phyloP scores from a whole-genome alignment of 1,140 invertebrate species.

The Aphidius gifuensis region DNA sequence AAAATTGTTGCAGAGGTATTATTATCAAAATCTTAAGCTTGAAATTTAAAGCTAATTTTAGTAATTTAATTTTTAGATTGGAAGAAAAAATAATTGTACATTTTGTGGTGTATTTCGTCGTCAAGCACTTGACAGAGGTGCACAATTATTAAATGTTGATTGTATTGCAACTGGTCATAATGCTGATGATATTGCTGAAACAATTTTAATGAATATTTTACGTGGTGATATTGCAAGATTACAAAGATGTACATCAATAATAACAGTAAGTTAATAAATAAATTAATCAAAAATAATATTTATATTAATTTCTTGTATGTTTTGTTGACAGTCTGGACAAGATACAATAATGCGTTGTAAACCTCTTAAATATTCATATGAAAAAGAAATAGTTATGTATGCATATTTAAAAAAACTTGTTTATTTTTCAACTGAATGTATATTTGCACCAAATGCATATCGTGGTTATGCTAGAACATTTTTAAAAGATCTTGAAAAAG shows the following conservation, averaged over 20 bases:
- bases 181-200: constrained; percentile 99
- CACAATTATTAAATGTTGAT: constrained; percentile 80
- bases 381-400: constrained; percentile 99
- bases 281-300: background rate
- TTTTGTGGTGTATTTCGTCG: constrained; percentile 97
- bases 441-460: constrained; percentile 98
- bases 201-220: constrained; percentile 96
- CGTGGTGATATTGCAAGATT: constrained; percentile 94
- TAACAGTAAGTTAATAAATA: constrained; percentile 64
- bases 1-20: constrained; percentile 83
- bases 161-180: constrained; percentile 98
- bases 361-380: constrained; percentile 97
- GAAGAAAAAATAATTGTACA: constrained; percentile 97
- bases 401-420: constrained; percentile 96
- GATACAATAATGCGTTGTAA: constrained; percentile 91
- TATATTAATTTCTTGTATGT: constrained; percentile 16
- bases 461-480: constrained; percentile 88
- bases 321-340: constrained; percentile 68
- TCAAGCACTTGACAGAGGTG: constrained; percentile 94
- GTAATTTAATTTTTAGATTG: constrained; percentile 64
- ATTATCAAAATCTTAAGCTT: constrained; percentile 19
- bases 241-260: constrained; percentile 84
- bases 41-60: background rate
- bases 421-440: constrained; percentile 99
- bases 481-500: constrained; percentile 94